Evolutionary conservation across 2,797 vertebrate genomes (phyloP).

Genomic region (Cyclopterus lumpus): DNA sequence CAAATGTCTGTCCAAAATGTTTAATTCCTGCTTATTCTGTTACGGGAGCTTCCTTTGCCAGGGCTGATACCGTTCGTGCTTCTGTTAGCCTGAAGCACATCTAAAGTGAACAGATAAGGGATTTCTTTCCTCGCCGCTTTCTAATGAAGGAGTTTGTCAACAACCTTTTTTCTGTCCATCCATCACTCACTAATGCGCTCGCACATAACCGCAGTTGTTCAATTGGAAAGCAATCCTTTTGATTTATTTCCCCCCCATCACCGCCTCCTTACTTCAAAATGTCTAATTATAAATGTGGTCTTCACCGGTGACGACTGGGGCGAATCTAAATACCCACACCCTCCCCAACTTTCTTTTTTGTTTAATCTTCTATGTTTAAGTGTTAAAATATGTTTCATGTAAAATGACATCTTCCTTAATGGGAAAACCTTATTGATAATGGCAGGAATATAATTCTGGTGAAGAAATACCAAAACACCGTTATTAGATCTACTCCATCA

Average conservation of each 20-base stretch:
- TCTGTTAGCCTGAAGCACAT: background rate
- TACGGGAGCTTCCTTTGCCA: background rate
- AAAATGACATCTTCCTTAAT: background rate
- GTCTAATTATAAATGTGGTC: slow-evolving; percentile 53
- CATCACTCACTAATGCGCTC: slow-evolving; percentile 25
- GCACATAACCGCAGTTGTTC: background rate
- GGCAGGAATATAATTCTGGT: background rate
- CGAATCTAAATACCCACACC: too few relatives aligned
- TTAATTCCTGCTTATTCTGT: background rate
- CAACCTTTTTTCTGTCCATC: slow-evolving; percentile 8
- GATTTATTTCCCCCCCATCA: slow-evolving; percentile 25
- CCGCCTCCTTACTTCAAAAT: background rate
- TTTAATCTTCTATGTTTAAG: background rate
- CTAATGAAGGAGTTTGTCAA: slow-evolving; percentile 33
- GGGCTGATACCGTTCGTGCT: background rate
- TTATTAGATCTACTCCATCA: background rate
- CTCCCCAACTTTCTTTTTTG: background rate
- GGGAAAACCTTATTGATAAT: background rate
- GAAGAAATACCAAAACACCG: background rate
- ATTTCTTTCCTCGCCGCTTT: slow-evolving; percentile 3
- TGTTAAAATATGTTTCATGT: too few relatives aligned
- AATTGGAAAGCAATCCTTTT: slow-evolving; percentile 9
- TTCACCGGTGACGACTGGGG: background rate
- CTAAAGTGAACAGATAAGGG: background rate
- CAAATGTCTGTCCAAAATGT: background rate